phyloP scores from a whole-genome alignment of 2,797 vertebrate species.

The Argya squamiceps region DNA sequence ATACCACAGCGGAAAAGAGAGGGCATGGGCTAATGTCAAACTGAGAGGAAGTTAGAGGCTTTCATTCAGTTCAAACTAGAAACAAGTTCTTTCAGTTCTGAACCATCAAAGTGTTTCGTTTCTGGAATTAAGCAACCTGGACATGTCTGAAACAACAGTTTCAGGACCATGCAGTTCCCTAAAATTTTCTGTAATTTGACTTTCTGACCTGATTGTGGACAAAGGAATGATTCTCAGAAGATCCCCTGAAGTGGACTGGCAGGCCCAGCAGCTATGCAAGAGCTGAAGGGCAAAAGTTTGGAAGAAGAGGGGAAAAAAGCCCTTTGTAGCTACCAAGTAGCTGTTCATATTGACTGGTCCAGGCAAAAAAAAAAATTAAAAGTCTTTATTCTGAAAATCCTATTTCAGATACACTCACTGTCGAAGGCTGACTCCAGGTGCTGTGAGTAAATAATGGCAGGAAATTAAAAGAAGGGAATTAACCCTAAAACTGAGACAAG shows the following conservation, averaged over 20 bases:
- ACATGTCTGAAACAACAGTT: background rate
- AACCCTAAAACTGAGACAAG: background rate
- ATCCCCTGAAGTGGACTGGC: background rate
- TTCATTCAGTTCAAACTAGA: background rate
- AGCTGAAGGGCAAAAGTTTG: background rate
- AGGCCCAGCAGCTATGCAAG: background rate
- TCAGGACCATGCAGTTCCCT: background rate
- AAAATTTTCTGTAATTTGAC: background rate
- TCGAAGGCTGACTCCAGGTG: background rate
- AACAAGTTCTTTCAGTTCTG: background rate
- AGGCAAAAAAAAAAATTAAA: background rate
- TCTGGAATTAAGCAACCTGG: background rate
- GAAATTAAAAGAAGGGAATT: conserved; percentile 17
- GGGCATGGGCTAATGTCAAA: background rate
- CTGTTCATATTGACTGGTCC: background rate
- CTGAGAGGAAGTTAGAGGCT: background rate
- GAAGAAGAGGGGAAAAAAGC: background rate
- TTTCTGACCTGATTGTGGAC: background rate
- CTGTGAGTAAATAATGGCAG: background rate
- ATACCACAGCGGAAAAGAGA: background rate
- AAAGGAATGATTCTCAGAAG: background rate
- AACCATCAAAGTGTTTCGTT: background rate
- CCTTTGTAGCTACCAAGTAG: background rate
- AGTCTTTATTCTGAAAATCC: background rate
- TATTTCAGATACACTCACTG: background rate